Evolutionary conservation across 2,888 invertebrate genomes (phyloP).

Genomic region (Dasysyrphus tricinctus): DNA sequence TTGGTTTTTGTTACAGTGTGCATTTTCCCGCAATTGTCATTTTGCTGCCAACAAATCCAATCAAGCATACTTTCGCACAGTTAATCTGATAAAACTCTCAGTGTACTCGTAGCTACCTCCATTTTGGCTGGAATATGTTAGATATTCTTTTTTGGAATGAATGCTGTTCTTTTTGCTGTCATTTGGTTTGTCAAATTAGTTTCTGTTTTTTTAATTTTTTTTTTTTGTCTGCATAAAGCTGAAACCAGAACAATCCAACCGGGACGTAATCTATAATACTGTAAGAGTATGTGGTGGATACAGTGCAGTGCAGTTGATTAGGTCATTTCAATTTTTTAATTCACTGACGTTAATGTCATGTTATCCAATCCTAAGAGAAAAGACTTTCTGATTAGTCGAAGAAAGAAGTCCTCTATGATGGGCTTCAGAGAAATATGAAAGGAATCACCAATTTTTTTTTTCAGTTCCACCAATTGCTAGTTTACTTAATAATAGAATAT

Average conservation of each 20-base stretch:
- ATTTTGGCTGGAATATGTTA: conserved; percentile 40
- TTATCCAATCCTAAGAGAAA: too few relatives aligned
- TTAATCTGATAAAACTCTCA: conserved; percentile 64
- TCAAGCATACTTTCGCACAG: conserved; percentile 72
- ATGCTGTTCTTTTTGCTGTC: conserved; percentile 37
- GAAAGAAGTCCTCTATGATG: too few relatives aligned
- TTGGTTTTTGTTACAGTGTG: conserved; percentile 11
- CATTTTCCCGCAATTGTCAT: conserved; percentile 67
- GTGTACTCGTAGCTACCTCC: conserved; percentile 28
- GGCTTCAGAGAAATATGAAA: too few relatives aligned
- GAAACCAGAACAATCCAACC: conserved; percentile 24
- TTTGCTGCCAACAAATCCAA: conserved; percentile 57
- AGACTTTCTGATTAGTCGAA: too few relatives aligned
- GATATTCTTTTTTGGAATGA: conserved; percentile 27
- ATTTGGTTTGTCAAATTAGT: conserved; percentile 56
- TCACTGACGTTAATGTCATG: too few relatives aligned
- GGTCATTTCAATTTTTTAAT: too few relatives aligned
- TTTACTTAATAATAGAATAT: too few relatives aligned
- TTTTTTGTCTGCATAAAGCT: conserved; percentile 22
- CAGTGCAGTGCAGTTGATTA: neutral
- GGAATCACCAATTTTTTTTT: too few relatives aligned
- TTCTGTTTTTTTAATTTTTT: conserved; percentile 30
- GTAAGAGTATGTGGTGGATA: neutral
- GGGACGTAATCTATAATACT: neutral
- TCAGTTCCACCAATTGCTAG: too few relatives aligned